These are phyloP conservation scores for Pelochelys cantorii DNA, from an alignment of 2,797 vertebrate genomes.

Conservation along the genomic window DNA sequence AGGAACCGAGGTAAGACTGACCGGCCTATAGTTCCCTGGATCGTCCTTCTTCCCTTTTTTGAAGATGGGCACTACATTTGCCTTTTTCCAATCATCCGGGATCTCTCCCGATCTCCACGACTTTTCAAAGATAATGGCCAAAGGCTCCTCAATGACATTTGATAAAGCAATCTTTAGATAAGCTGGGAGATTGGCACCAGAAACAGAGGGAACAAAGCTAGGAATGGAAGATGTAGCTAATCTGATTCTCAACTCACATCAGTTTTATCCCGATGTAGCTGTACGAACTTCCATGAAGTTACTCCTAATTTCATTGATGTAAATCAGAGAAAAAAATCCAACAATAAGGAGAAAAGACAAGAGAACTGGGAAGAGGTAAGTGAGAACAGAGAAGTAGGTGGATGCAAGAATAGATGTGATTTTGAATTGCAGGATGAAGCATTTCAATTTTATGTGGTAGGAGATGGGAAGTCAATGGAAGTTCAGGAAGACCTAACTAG, in stretches of 20 bases:
- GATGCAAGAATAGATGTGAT: fast-evolving
- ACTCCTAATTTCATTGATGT: background rate
- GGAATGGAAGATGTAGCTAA: background rate
- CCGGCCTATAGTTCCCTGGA: no score
- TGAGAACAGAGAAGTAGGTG: background rate
- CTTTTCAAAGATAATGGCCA: no score
- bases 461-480: background rate
- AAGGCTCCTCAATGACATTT: no score
- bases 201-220: background rate
- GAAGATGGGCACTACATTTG: no score
- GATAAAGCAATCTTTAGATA: no score
- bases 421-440: fast-evolving
- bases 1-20: no score
- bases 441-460: background rate
- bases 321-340: background rate
- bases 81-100: no score
- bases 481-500: fast-evolving
- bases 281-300: background rate
- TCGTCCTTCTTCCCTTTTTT: no score
- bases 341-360: background rate
- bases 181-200: background rate
- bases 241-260: background rate
- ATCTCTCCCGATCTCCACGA: no score
- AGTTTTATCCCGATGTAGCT: background rate
- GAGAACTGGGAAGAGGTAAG: background rate